Conservation (phyloP, 2,113 vertebrate genomes). For the Hiodon tergisus region DNA sequence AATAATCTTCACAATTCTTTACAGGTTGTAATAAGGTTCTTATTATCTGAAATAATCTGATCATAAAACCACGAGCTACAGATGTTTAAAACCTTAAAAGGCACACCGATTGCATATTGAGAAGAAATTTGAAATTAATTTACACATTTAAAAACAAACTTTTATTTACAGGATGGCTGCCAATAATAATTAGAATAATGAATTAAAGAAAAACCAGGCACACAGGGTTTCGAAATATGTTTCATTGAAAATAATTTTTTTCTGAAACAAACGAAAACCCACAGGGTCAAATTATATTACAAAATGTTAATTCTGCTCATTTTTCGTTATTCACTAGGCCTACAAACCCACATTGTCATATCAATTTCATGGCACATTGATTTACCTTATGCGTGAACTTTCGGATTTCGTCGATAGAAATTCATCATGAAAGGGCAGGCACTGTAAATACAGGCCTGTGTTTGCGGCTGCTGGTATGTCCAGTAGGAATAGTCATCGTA, state of each 20-base stretch:
- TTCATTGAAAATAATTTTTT: too few relatives aligned
- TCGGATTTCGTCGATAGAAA: slow-evolving; percentile 22
- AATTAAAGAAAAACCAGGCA: too few relatives aligned
- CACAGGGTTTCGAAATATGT: too few relatives aligned
- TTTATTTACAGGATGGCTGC: too few relatives aligned
- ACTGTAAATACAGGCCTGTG: not conserved
- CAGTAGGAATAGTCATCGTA: not conserved
- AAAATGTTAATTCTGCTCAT: not conserved
- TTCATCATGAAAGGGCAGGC: slow-evolving; percentile 19
- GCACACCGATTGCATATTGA: too few relatives aligned
- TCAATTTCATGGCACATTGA: slow-evolving; percentile 46
- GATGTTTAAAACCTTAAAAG: too few relatives aligned
- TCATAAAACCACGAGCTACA: too few relatives aligned
- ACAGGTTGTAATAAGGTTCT: slow-evolving; percentile 22
- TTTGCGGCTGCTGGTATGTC: not conserved
- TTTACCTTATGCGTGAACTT: slow-evolving; percentile 22
- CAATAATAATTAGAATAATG: too few relatives aligned
- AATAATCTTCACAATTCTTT: slow-evolving; percentile 28
- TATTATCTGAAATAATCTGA: too few relatives aligned
- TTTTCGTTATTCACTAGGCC: not conserved
- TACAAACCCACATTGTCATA: slow-evolving; percentile 21
- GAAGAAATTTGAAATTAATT: too few relatives aligned
- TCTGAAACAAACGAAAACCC: not conserved
- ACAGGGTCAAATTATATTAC: not conserved
- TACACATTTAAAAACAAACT: too few relatives aligned